A percentile compares a stretch with the other conserved stretches of the same genome.
These are phyloP conservation scores for Platycnemis pennipes DNA, from an alignment of 2,888 invertebrate genomes.

Conservation along the genomic window DNA sequence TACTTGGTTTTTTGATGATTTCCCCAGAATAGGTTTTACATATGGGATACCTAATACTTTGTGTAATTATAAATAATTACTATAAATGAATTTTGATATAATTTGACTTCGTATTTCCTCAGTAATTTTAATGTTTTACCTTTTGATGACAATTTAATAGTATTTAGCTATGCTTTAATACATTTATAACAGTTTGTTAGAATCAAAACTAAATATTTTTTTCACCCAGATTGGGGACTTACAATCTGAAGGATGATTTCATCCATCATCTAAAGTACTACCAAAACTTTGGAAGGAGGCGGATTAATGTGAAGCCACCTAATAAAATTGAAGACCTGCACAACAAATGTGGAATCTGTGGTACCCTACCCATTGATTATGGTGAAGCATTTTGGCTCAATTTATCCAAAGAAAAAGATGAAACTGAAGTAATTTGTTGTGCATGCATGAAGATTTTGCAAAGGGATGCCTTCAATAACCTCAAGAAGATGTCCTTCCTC, in stretches of 20 bases:
- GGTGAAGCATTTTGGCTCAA: constrained; percentile 50
- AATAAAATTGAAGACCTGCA: constrained; percentile 14
- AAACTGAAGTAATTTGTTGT: constrained; percentile 22
- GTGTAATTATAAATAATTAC: no score
- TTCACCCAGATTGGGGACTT: constrained; percentile 20
- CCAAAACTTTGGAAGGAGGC: constrained; percentile 44
- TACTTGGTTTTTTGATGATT: no score
- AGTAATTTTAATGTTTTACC: no score
- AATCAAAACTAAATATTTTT: no score
- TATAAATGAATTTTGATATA: no score
- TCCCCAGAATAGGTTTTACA: no score
- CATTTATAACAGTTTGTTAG: no score
- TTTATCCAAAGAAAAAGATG: background rate
- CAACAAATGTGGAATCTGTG: constrained; percentile 34
- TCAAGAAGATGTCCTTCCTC: constrained; percentile 7
- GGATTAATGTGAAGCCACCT: background rate
- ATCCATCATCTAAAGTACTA: constrained; percentile 39
- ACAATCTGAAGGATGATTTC: constrained; percentile 16
- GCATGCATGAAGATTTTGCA: constrained; percentile 40
- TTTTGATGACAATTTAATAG: no score
- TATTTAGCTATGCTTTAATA: no score
- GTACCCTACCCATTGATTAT: constrained; percentile 26
- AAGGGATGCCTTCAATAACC: constrained; percentile 8
- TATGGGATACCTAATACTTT: no score
- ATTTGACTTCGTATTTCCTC: no score